Evolutionary conservation across 1,140 invertebrate species (phyloP), one percentile per base, ranked within the genome.

Genomic region (Babylonia areolata): DNA sequence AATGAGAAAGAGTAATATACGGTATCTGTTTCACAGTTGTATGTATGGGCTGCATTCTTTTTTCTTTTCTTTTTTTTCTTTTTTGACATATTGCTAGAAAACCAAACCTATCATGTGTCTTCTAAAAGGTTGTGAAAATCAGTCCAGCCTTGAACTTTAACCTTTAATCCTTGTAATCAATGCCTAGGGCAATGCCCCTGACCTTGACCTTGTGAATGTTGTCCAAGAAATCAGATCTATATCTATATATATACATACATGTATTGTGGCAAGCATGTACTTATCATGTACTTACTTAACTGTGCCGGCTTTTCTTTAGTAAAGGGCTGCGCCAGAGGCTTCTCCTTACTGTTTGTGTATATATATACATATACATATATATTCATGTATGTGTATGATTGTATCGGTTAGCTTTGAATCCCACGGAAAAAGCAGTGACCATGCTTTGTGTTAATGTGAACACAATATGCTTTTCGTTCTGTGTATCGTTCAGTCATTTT

Each of bases 121-220:
- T 84, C 82, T 73, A 46, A 46, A 42, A 84, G 82, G 82, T 84
- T 84, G 82, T 84, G 82, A 84, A 75, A 84, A 73, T 84, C 82
- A 46, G 82, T 84, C 82, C 82, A 84, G 82, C 82, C 82, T 84
- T 84, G 82, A 84, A 39, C 82, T 84, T 73, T 84, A 46, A 82
- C 54, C 81, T 84, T 73, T 71, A 35, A 69, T 35, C 81, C 58
- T 71, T 84, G 69, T 73, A 71, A 84, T 73, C 39, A 84, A 84
- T 84, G 82, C 82, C 82, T 84, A 31, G 82, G 82, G 82, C 69
- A 35, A 37, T 73, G 82, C 37, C 82, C 64, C 58, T 42, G 40
- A 71, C 69, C 69, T 69, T 84, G 40, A 84, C n/a, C 20, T 35
- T 73, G 82, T 84, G 82, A 75, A 46, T 75, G 82, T 84, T 73